Conservation (phyloP, 2,888 invertebrate genomes). For the Andricus curvator region DNA sequence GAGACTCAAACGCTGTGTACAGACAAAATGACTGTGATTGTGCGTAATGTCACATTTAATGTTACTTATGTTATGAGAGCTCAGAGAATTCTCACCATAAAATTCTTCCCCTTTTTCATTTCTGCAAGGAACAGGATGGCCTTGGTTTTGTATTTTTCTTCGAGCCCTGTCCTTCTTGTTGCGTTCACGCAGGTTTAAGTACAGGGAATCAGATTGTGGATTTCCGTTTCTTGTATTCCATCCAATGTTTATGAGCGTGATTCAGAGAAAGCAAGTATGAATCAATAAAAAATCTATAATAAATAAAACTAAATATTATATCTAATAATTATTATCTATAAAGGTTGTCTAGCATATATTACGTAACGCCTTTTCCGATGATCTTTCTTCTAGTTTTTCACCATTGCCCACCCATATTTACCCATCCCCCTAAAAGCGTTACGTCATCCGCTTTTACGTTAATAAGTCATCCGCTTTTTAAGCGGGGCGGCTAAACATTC, state of each 20-base stretch:
- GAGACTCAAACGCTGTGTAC: background rate
- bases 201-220: slow-evolving; percentile 1
- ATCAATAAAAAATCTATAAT: background rate
- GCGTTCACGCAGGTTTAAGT: slow-evolving; percentile 8
- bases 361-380: too few relatives aligned
- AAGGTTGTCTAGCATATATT: too few relatives aligned
- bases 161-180: slow-evolving; percentile 8
- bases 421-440: too few relatives aligned
- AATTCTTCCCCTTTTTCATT: slow-evolving; percentile 21
- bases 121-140: slow-evolving; percentile 5
- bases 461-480: too few relatives aligned
- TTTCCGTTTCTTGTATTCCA: slow-evolving; percentile 1
- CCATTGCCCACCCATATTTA: too few relatives aligned
- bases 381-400: too few relatives aligned
- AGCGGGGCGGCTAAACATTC: too few relatives aligned
- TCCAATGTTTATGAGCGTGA: background rate
- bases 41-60: background rate
- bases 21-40: background rate
- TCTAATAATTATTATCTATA: too few relatives aligned
- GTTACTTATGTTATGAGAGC: background rate
- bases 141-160: slow-evolving; percentile 21
- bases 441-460: too few relatives aligned
- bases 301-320: too few relatives aligned
- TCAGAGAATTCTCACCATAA: slow-evolving; percentile 5
- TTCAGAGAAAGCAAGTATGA: background rate